Evolutionary conservation across 92 coral and sea anemone species (phyloP), one percentile per base, ranked within the genome.

Genomic region (Pocillopora meandrina): DNA sequence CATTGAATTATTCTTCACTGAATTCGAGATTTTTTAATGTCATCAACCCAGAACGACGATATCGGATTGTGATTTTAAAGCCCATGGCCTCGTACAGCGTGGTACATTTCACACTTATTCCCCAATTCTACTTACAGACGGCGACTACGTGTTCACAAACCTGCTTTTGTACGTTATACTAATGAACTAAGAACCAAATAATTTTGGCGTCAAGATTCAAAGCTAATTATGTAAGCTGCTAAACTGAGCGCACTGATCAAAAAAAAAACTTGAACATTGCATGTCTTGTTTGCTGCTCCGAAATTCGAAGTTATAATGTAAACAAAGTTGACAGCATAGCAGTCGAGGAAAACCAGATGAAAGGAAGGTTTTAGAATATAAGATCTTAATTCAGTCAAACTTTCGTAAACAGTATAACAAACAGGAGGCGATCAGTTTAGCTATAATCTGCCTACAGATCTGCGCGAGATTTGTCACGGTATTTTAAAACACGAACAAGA

Each of bases 391-490:
- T 68, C 74, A 16, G 8, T 5, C 47, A 70, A 34, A 70, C 14
- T 33, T 70, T 15, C 74, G 33, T 20, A 14, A 33, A 12, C 4
- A 18, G 19, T 6, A 12, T 35, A 14, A 35, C 15, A 14, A 5
- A 47, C 17, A 14, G 72, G 2, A 70, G 74, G 4, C 52, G 56
- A 70, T 70, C 42, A 35, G 18, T 12, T 70, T 20, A 70, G 42
- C 33, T 33, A 3, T 42, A 23, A 65, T 10, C 56, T 33, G 36
- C 36, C 52, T 33, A 9, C 52, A 52, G 16, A 69, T 70, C 33
- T 36, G 74, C 42, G 8, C 74, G 20, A 70, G 42, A 70, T 70
- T 69, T 70, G 74, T 34, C 74, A 70, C 56, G 56, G 74, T 36
- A 17, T 36, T 68, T 26, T 26, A 26, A 26, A 68, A 66, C 55